Conservation (phyloP, 2,888 invertebrate species). For the Julus scandinavius region DNA sequence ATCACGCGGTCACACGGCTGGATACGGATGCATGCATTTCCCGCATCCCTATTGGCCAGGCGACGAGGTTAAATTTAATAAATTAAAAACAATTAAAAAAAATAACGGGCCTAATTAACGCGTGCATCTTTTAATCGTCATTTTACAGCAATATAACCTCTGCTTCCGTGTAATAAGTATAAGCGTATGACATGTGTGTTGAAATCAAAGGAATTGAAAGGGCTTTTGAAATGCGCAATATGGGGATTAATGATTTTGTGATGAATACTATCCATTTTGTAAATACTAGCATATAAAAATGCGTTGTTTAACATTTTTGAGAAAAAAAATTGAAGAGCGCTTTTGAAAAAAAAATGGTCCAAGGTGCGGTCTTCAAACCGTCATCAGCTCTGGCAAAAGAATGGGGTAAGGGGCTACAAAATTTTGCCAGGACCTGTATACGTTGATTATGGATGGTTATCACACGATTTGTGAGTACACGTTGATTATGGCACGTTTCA, state of each 20-base stretch:
- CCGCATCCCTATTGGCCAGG: neutral
- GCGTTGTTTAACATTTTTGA: neutral
- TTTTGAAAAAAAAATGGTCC: neutral
- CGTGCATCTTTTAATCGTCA: neutral
- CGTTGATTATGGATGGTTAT: too few species aligned
- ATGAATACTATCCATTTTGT: slow-evolving; percentile 21
- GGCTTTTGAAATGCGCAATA: neutral
- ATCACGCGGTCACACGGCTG: neutral
- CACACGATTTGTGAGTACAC: too few species aligned
- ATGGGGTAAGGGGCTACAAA: neutral
- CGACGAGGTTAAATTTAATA: neutral
- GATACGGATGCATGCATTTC: neutral
- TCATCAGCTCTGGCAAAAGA: neutral
- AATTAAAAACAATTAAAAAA: neutral
- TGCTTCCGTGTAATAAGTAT: neutral
- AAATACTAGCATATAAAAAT: neutral
- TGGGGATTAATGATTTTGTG: neutral
- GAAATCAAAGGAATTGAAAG: neutral
- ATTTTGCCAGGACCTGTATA: neutral
- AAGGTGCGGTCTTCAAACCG: too few species aligned
- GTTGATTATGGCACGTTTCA: too few species aligned
- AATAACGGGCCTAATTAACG: neutral
- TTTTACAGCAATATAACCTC: neutral
- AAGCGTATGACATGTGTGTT: neutral
- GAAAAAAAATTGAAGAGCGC: neutral